Evolutionary conservation across 2,888 invertebrate genomes (phyloP), one percentile per base, ranked within the genome.

Genomic region (Deilephila porcellus): DNA sequence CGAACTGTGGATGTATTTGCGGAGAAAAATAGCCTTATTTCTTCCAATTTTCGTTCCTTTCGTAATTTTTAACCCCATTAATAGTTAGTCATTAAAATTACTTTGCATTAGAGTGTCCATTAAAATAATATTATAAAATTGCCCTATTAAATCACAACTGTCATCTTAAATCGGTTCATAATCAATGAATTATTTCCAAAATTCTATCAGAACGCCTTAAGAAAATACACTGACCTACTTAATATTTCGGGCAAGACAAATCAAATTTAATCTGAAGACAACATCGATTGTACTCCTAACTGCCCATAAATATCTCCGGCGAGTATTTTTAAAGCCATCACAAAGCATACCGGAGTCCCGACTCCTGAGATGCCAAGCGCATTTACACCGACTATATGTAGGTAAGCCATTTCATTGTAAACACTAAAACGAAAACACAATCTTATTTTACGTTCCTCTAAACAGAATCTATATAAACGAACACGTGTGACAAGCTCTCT

Each of bases 381-480:
- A 67, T 52, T 25, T 17, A 67, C 67, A 67, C 67, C 67, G 67
- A 45, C 25, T 67, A 45, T 67, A 17, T 67, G 45, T 67, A 45
- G 45, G 52, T 64, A 67, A 67, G 67, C 20, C 70, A 62, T 37
- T 73, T 73, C 70, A 29, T 60, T 70, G 52, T 62, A 60, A 70
- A 71, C 56, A 63, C 62, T 83, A 82, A 82, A 82, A 82, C 78
- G 79, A 76, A 80, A 81, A 83, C 82, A 80, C 80, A 76, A 77
- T 81, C 79, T 82, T 79, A 82, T 81, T 82, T 80, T 79, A 74
- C 72, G 77, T 78, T 79, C 62, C 77, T 77, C 74, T 83, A 78
- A 80, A 76, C 67, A 76, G 83, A 83, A 83, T 82, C 83, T 78
- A 83, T 83, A 83, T 83, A 74, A 71, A 56, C 59, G 76, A 77